Evolutionary conservation across 2,797 vertebrate species (phyloP).

Genomic region (Melanotaenia trifasciata): DNA sequence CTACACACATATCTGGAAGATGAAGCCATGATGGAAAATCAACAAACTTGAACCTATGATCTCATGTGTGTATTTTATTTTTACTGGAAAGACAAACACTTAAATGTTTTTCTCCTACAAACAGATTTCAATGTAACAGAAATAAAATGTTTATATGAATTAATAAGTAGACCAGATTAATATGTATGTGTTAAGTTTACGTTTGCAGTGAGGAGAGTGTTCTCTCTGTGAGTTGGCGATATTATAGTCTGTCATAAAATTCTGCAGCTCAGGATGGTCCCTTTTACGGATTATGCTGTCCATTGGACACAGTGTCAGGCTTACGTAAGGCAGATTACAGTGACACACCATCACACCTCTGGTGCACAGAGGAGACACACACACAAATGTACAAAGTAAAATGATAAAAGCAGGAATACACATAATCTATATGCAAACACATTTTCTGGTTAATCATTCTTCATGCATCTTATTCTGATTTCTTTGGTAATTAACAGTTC

Average conservation of each 20-base stretch:
- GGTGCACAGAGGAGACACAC: constrained; percentile 21
- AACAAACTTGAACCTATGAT: not conserved
- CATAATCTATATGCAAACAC: constrained; percentile 1
- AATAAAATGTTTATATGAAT: not conserved
- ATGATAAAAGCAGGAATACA: not conserved
- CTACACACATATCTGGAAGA: not conserved
- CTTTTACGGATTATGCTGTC: constrained; percentile 57
- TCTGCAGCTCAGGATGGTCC: constrained; percentile 30
- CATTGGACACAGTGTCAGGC: constrained; percentile 43
- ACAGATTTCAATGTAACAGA: not conserved
- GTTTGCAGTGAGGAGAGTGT: not conserved
- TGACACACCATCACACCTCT: constrained; percentile 42
- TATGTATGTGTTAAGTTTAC: constrained; percentile 4
- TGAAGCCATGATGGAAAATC: constrained; percentile 17
- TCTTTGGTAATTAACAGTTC: not conserved
- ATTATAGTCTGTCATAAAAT: constrained; percentile 24
- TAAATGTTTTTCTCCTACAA: not conserved
- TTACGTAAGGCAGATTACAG: constrained; percentile 73
- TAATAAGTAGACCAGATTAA: not conserved
- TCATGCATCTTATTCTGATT: no score
- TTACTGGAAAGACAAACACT: not conserved
- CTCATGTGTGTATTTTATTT: not conserved
- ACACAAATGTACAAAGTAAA: constrained; percentile 2
- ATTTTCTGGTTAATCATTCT: not conserved
- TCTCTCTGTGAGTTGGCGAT: constrained; percentile 14